Base-by-base conservation (phyloP, 2,797 vertebrate species). In the Agapornis canus region DNA sequence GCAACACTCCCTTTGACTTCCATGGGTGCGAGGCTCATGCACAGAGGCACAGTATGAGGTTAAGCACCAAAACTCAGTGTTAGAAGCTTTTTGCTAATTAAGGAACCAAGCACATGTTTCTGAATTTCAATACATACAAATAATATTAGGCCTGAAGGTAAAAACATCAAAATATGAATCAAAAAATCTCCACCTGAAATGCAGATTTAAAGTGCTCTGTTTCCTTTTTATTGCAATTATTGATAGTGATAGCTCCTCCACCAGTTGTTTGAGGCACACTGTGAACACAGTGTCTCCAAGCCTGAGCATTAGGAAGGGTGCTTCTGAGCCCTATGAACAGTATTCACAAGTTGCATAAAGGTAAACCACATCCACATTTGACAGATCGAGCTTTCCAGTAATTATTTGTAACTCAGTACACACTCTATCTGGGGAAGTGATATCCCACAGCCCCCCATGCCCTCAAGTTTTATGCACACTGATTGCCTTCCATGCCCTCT, bases 1-100 rank as follows among this genome's bases (percentile, higher is more conserved):
- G 54, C 47, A 92, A 49, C 9, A 17, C 12, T 85, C 27, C 10
- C 48, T 51, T 37, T 47, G 69, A 70, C 9, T 29, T 60, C 63
- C 29, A 29, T 0, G 1, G 32, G 10, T 20, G 47, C 0, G 0
- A 68, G 25, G 17, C 54, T 75, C 61, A 39, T 52, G 52, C 51
- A 89, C 39, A 59, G 31, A 45, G 29, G 45, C 21, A 47, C 1
- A 0, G 17, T 27, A 23, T 25, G 54, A 71, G 43, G 29, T 42
- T 21, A 84, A 42, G 21, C 40, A 64, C 57, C 43, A 42, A 82
- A 71, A 78, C 35, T 4, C 14, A 54, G 12, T 3, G 10, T 27
- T 76, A 40, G 80, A 85, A 86, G 27, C 16, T 82, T 45, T 69
- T 16, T 32, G 45, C 31, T 72, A 45, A n/a, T 66, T 49, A 65